phyloP scores from a whole-genome alignment of 1,140 invertebrate species.

The Homarus americanus region DNA sequence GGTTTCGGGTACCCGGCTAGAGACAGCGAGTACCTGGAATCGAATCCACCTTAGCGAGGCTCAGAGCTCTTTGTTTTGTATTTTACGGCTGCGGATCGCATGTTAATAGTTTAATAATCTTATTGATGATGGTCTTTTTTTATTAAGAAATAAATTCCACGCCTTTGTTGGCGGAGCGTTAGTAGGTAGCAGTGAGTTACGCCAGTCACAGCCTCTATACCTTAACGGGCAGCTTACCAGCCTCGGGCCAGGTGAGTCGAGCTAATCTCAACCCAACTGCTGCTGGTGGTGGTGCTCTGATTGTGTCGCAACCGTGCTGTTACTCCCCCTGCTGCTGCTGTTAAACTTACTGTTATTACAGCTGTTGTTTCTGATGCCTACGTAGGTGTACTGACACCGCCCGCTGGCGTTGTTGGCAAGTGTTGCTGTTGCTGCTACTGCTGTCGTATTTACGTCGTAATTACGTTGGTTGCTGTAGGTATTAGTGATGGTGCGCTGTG shows the following conservation, averaged over 20 bases:
- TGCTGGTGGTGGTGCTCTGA: no score
- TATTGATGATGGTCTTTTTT: conserved; percentile 14
- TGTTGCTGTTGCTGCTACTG: background rate
- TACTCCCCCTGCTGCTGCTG: background rate
- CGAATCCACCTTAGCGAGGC: background rate
- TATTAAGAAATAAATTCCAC: background rate
- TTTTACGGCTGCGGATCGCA: background rate
- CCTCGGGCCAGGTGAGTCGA: background rate
- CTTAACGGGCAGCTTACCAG: background rate
- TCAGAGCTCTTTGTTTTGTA: background rate
- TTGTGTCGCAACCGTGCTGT: no score
- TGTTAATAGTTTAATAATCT: conserved; percentile 21
- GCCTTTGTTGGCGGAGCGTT: conserved; percentile 9
- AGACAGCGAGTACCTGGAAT: background rate
- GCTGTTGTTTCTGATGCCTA: no score
- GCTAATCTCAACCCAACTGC: background rate
- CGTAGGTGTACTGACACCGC: no score
- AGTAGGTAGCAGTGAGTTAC: background rate
- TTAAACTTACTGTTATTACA: background rate
- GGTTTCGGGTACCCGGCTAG: background rate
- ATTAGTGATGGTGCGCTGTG: background rate
- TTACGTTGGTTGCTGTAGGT: no score
- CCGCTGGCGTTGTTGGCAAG: no score
- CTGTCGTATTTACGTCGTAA: no score
- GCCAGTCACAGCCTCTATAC: background rate